Evolutionary conservation across 2,113 vertebrate genomes (phyloP).

Genomic region (Paramisgurnus dabryanus): DNA sequence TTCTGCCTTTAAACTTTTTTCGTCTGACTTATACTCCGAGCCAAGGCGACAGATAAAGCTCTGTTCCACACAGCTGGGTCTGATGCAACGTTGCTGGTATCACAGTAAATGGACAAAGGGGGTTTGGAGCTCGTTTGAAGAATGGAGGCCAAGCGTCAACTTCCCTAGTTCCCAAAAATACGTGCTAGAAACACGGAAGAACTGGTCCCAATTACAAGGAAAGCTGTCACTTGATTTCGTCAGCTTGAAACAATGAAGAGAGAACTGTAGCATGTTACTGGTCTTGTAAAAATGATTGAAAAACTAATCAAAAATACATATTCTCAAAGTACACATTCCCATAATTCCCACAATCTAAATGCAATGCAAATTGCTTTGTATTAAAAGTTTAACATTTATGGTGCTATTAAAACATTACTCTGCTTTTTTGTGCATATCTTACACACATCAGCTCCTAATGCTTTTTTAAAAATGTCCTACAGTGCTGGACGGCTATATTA

Average conservation of each 20-base stretch:
- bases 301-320: neutral
- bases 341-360: too few species aligned
- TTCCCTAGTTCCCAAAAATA: slow-evolving; percentile 33
- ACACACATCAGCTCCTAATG: too few species aligned
- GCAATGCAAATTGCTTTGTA: too few species aligned
- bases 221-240: slow-evolving; percentile 45
- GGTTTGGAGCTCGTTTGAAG: slow-evolving; percentile 27
- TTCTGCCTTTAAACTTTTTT: neutral
- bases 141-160: slow-evolving; percentile 26
- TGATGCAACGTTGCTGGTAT: slow-evolving; percentile 38
- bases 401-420: too few species aligned
- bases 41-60: slow-evolving; percentile 1
- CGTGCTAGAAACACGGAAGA: slow-evolving; percentile 1
- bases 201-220: slow-evolving; percentile 11
- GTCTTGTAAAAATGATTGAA: neutral
- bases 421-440: too few species aligned
- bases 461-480: neutral
- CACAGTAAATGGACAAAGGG: slow-evolving; percentile 32
- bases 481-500: neutral
- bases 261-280: neutral
- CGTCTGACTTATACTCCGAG: neutral
- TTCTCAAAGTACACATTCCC: too few species aligned
- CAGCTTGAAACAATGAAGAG: slow-evolving; percentile 27
- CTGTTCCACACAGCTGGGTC: slow-evolving; percentile 33
- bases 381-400: too few species aligned